These are phyloP conservation scores for human (Homo sapiens) DNA, from an alignment of 2,113 vertebrate genomes.

Conservation along the genomic window DNA sequence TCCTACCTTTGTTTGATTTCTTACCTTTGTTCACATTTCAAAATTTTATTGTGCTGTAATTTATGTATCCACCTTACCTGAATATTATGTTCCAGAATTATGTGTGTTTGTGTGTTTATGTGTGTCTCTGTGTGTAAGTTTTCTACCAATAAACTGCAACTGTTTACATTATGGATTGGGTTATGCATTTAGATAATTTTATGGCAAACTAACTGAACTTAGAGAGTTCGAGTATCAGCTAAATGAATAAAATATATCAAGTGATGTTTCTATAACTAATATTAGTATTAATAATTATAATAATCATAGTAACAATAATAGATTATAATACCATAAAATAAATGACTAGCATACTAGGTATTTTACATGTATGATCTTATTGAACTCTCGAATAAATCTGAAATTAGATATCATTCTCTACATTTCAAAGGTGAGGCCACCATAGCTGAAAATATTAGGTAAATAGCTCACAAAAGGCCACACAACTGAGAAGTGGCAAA, in stretches of 20 bases:
- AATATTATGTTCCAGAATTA: background rate
- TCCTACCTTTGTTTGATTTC: background rate
- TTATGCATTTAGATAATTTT: background rate
- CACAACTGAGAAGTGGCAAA: background rate
- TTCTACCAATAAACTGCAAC: background rate
- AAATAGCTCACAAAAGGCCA: background rate
- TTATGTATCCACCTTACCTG: background rate
- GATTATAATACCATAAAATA: background rate
- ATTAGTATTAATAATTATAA: background rate
- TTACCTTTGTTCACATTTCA: background rate
- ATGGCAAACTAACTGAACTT: background rate
- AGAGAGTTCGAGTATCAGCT: background rate
- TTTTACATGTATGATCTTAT: background rate
- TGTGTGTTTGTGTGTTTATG: background rate
- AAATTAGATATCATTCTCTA: background rate
- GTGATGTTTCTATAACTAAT: background rate
- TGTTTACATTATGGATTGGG: background rate
- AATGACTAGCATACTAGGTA: background rate
- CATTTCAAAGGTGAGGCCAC: background rate
- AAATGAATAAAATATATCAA: background rate
- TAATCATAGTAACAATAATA: background rate
- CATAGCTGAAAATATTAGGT: background rate
- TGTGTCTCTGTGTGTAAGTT: background rate
- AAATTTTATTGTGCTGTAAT: background rate
- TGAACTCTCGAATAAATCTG: background rate